phyloP scores from a whole-genome alignment of 2,888 invertebrate genomes.

The Caenorhabditis imperialis region DNA sequence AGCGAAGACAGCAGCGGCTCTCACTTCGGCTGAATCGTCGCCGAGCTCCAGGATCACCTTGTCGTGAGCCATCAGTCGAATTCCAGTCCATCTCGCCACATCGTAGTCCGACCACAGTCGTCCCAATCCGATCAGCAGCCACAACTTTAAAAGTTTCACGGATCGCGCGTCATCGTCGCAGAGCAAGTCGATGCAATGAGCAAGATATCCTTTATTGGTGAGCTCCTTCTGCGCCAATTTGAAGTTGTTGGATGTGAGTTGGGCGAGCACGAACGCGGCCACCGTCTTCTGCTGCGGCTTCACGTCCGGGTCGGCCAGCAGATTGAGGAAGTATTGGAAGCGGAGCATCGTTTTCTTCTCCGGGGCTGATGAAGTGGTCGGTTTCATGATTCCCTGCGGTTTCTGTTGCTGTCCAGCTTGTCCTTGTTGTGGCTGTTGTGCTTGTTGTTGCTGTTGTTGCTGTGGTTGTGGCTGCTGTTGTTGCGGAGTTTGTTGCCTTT shows the following conservation, averaged over 20 bases:
- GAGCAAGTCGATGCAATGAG: conserved; percentile 92
- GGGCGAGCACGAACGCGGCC: conserved; percentile 94
- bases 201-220: conserved; percentile 86
- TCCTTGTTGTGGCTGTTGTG: conserved; percentile 1
- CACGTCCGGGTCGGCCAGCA: conserved; percentile 89
- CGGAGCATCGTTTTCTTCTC: conserved; percentile 56
- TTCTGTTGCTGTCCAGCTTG: conserved; percentile 4
- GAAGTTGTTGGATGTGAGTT: conserved; percentile 89
- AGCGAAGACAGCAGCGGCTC: conserved; percentile 94
- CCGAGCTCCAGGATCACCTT: conserved; percentile 81
- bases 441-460: background rate
- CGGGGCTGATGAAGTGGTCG: background rate
- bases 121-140: conserved; percentile 93
- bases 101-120: conserved; percentile 91
- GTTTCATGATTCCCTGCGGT: conserved; percentile 24
- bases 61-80: conserved; percentile 95
- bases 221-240: conserved; percentile 84
- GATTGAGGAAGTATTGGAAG: conserved; percentile 84
- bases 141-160: conserved; percentile 81
- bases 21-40: conserved; percentile 90
- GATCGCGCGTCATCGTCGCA: conserved; percentile 81
- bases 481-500: background rate
- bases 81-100: conserved; percentile 89
- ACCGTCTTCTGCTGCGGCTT: conserved; percentile 90
- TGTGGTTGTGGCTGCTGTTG: background rate